Conservation (phyloP, 2,797 vertebrate species). For the Acipenser oxyrinchus region DNA sequence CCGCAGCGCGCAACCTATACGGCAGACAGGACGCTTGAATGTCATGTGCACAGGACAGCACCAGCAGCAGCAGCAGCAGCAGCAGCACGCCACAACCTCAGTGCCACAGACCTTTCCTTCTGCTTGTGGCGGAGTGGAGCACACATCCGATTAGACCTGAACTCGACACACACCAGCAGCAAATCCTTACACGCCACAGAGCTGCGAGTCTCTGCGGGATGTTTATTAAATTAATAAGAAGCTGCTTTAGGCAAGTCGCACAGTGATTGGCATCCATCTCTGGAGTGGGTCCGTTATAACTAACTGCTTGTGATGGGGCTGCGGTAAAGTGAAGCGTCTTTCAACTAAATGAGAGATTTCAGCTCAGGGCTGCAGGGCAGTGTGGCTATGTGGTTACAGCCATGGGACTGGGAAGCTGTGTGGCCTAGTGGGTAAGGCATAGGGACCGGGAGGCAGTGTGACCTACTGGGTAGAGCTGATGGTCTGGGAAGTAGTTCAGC, state of each 20-base stretch:
- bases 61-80: background rate
- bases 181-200: conserved; percentile 28
- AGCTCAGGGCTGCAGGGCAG: no score
- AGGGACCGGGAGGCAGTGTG: no score
- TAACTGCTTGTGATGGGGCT: conserved; percentile 56
- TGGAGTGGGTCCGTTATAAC: conserved; percentile 56
- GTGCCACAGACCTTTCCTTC: background rate
- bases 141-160: conserved; percentile 48
- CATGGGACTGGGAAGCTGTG: no score
- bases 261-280: conserved; percentile 59
- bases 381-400: no score
- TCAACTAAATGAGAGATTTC: no score
- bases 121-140: background rate
- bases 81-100: background rate
- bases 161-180: conserved; percentile 31
- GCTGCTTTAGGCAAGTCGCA: conserved; percentile 57
- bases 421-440: no score
- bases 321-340: no score
- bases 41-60: background rate
- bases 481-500: no score
- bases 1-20: no score
- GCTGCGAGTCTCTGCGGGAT: conserved; percentile 50
- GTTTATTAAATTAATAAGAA: conserved; percentile 74
- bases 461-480: no score
- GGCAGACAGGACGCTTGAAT: no score